These are phyloP conservation scores for Microcebus murinus DNA, from an alignment of 2,113 vertebrate genomes.

Conservation along the genomic window DNA sequence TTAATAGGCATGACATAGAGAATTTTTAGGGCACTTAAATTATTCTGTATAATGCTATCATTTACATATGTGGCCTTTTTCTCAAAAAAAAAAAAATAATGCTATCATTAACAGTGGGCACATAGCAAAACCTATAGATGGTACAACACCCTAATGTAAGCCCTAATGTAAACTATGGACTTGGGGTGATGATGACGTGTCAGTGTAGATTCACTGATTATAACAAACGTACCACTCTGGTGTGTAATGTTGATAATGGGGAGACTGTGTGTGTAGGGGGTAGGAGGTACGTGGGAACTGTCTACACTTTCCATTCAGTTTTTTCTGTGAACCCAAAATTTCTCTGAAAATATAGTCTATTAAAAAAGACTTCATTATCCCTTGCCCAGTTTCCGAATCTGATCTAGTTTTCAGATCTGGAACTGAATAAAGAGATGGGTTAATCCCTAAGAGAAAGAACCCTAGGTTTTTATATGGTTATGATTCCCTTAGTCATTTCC, in stretches of 20 bases:
- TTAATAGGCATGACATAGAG: not conserved
- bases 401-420: not conserved
- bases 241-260: not conserved
- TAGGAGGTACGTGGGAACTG: not conserved
- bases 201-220: not conserved
- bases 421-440: not conserved
- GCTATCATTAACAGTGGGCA: not conserved
- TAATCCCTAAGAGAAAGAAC: not conserved
- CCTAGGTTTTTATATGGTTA: not conserved
- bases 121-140: not conserved
- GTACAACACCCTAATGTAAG: not conserved
- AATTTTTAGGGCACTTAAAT: not conserved
- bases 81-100: no score
- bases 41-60: not conserved
- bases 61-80: no score
- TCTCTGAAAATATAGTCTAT: not conserved
- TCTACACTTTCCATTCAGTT: not conserved
- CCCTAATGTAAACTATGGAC: not conserved
- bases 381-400: not conserved
- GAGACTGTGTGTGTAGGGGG: not conserved
- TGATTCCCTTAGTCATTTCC: not conserved
- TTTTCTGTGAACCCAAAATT: slow-evolving; percentile 13
- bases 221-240: not conserved
- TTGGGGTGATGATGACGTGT: not conserved
- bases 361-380: not conserved